Percentiles rank a stretch among this genome's conserved stretches.
These are phyloP conservation scores for Neoseiulus cucumeris DNA, from an alignment of 1,140 invertebrate species.

Conservation along the genomic window DNA sequence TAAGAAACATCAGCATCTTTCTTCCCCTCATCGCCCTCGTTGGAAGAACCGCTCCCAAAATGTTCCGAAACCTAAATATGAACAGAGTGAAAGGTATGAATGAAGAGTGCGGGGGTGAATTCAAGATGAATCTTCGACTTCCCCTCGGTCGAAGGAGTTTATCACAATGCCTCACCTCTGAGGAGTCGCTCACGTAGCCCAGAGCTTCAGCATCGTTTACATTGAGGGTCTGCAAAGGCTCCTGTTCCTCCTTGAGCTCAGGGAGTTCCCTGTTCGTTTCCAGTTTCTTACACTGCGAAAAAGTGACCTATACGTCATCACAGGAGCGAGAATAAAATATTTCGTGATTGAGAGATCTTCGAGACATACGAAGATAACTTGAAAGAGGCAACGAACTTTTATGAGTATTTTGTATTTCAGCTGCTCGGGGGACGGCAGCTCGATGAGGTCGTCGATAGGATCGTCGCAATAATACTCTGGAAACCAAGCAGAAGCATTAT, in stretches of 20 bases:
- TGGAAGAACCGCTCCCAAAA: background rate
- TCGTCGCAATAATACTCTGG: constrained; percentile 25
- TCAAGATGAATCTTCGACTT: too few species aligned
- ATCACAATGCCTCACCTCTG: background rate
- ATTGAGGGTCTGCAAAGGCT: background rate
- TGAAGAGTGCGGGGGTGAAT: too few species aligned
- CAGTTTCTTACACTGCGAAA: too few species aligned
- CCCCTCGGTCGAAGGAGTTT: too few species aligned
- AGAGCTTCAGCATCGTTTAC: background rate
- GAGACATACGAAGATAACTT: background rate
- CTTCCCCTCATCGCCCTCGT: background rate
- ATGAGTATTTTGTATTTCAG: constrained; percentile 53
- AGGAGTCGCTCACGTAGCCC: background rate
- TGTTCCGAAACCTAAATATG: background rate
- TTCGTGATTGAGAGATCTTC: too few species aligned
- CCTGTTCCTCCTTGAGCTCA: background rate
- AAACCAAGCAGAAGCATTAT: constrained; percentile 15
- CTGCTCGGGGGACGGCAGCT: constrained; percentile 67
- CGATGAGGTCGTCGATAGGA: constrained; percentile 24
- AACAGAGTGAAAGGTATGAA: too few species aligned
- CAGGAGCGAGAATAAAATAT: too few species aligned
- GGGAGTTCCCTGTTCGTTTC: background rate
- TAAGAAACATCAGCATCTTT: background rate
- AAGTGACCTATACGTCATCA: too few species aligned
- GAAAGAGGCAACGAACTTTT: constrained; percentile 37